Percentiles rank a stretch among this genome's conserved stretches.
Conservation (phyloP, 2,888 invertebrate species). For the Oxytorus armatus region DNA sequence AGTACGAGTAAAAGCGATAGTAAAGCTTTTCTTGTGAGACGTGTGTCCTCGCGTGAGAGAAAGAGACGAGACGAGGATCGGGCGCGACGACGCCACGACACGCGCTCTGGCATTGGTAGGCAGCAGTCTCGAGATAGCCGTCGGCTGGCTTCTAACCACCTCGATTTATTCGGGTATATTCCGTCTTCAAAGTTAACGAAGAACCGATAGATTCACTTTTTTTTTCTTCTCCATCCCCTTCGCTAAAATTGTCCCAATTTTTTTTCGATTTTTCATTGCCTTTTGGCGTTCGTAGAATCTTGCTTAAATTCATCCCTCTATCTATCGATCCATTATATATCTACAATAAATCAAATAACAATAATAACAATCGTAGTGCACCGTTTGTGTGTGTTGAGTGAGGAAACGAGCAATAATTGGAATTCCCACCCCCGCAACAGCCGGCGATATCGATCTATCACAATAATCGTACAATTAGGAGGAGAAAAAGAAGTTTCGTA, state of each 20-base stretch:
- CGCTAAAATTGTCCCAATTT: constrained; percentile 3
- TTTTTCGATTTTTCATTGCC: constrained; percentile 5
- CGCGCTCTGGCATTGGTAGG: constrained; percentile 83
- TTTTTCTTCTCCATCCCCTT: neutral
- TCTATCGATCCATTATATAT: neutral
- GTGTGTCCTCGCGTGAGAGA: constrained; percentile 67
- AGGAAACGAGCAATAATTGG: constrained; percentile 31
- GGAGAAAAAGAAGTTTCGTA: constrained; percentile 4
- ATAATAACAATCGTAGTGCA: constrained; percentile 30
- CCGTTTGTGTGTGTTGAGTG: constrained; percentile 45
- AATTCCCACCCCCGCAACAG: constrained; percentile 56
- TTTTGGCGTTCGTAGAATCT: neutral
- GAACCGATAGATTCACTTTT: constrained; percentile 60
- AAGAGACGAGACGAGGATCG: constrained; percentile 67
- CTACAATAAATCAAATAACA: neutral
- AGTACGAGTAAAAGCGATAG: constrained; percentile 43
- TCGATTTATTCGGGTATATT: constrained; percentile 83
- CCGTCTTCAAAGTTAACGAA: constrained; percentile 79
- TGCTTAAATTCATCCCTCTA: neutral
- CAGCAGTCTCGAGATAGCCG: constrained; percentile 84
- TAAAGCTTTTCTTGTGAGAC: constrained; percentile 38
- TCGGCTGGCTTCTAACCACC: constrained; percentile 83
- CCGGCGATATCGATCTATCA: constrained; percentile 38
- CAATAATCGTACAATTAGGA: constrained; percentile 1
- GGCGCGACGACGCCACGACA: constrained; percentile 79